Evolutionary conservation across 2,888 invertebrate species (phyloP).

Genomic region (Sminthurides aquaticus): DNA sequence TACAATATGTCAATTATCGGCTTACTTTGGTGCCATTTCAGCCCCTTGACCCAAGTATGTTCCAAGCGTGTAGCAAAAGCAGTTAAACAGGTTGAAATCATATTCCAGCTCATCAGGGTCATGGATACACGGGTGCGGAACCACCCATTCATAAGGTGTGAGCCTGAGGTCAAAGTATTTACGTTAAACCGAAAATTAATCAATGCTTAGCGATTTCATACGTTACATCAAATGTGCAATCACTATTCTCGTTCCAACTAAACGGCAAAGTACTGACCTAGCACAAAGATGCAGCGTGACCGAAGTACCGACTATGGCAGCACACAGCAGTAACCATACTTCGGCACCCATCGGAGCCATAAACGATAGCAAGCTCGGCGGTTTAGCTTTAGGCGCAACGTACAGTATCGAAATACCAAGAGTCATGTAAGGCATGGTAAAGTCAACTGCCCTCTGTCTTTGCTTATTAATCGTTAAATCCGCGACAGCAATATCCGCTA

Average conservation of each 20-base stretch:
- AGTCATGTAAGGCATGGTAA: constrained; percentile 71
- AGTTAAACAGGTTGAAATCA: constrained; percentile 82
- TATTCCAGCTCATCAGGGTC: constrained; percentile 81
- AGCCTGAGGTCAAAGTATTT: constrained; percentile 1
- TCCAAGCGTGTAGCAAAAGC: constrained; percentile 89
- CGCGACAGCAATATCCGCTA: constrained; percentile 90
- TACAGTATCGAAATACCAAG: constrained; percentile 84
- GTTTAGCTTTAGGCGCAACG: constrained; percentile 83
- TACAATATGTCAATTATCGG: not conserved
- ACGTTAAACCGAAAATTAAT: no score
- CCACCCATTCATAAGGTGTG: constrained; percentile 18
- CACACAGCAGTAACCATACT: constrained; percentile 88
- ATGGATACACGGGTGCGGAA: constrained; percentile 52
- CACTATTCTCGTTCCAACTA: no score
- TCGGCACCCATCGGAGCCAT: constrained; percentile 84
- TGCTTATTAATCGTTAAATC: constrained; percentile 96
- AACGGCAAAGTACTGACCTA: no score
- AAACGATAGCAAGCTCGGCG: constrained; percentile 94
- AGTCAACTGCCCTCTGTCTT: constrained; percentile 86
- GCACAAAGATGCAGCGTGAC: constrained; percentile 64
- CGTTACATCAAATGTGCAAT: no score
- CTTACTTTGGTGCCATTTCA: constrained; percentile 27
- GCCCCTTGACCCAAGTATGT: constrained; percentile 25
- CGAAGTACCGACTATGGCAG: constrained; percentile 86
- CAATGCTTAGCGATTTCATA: no score